These are phyloP conservation scores for Sebastes diploproa DNA, from an alignment of 2,797 vertebrate species.

Conservation along the genomic window DNA sequence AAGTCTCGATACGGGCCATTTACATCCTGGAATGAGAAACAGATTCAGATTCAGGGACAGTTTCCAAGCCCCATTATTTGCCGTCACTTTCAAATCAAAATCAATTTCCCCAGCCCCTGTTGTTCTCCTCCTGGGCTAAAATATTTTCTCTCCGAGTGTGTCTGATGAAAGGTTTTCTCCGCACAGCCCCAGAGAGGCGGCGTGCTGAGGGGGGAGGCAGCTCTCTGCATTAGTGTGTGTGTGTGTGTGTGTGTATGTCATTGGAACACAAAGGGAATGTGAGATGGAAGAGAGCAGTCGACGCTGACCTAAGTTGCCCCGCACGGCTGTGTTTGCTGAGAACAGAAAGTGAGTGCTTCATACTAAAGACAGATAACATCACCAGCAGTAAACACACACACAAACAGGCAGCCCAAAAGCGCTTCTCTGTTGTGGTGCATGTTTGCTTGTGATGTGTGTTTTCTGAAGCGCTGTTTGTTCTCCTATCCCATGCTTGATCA, in stretches of 20 bases:
- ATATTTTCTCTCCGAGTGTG: slow-evolving; percentile 67
- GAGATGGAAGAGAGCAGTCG: slow-evolving; percentile 52
- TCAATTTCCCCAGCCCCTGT: slow-evolving; percentile 67
- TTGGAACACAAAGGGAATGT: slow-evolving; percentile 41
- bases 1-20: slow-evolving; percentile 63
- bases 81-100: slow-evolving; percentile 77
- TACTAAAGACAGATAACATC: slow-evolving; percentile 69
- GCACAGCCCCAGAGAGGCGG: slow-evolving; percentile 42
- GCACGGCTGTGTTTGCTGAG: slow-evolving; percentile 58
- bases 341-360: slow-evolving; percentile 56
- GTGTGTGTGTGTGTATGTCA: slow-evolving; percentile 3
- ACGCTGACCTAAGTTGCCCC: slow-evolving; percentile 62
- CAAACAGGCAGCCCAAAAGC: slow-evolving; percentile 26
- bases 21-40: slow-evolving; percentile 66
- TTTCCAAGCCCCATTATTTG: slow-evolving; percentile 70
- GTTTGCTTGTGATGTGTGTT: slow-evolving; percentile 64
- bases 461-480: slow-evolving; percentile 66
- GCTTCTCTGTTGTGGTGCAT: slow-evolving; percentile 42
- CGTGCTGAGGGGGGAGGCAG: slow-evolving; percentile 30
- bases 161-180: slow-evolving; percentile 72
- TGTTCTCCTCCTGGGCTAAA: slow-evolving; percentile 66
- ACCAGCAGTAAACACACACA: slow-evolving; percentile 34
- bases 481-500: slow-evolving; percentile 64
- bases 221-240: slow-evolving; percentile 4
- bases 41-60: slow-evolving; percentile 69